phyloP scores from a whole-genome alignment of 2,797 vertebrate species.

The Rhinatrema bivittatum region DNA sequence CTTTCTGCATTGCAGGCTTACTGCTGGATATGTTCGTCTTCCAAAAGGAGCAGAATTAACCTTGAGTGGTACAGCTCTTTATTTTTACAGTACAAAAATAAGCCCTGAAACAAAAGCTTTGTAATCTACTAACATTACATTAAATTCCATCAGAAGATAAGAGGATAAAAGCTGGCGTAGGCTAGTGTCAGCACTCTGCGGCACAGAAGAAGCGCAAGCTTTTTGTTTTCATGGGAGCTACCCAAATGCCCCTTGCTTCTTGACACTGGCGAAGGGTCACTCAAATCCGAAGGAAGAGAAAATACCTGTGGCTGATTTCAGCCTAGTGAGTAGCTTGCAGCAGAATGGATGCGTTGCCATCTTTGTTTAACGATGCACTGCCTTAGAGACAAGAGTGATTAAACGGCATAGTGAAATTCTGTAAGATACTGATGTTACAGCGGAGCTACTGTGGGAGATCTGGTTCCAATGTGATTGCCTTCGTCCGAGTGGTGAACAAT shows the following conservation, averaged over 20 bases:
- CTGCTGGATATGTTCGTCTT: not conserved
- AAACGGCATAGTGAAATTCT: too few relatives aligned
- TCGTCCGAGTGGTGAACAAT: too few relatives aligned
- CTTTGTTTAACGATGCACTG: too few relatives aligned
- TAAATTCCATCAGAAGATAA: not conserved
- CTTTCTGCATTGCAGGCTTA: rapidly evolving
- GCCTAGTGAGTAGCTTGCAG: not conserved
- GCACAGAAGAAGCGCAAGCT: rapidly evolving
- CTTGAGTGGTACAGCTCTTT: not conserved
- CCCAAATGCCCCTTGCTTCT: not conserved
- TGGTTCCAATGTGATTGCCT: too few relatives aligned
- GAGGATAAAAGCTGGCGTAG: rapidly evolving
- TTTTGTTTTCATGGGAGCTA: not conserved
- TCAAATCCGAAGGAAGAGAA: not conserved
- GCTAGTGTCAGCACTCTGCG: not conserved
- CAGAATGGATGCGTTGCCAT: rapidly evolving
- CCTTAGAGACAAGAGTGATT: too few relatives aligned
- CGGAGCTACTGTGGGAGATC: too few relatives aligned
- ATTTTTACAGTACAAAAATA: too few relatives aligned
- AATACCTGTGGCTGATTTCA: rapidly evolving
- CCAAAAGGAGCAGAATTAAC: not conserved
- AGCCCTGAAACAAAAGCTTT: not conserved
- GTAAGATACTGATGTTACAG: too few relatives aligned
- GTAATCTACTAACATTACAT: not conserved
- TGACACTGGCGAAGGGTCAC: not conserved